Evolutionary conservation across 64 coral and sea anemone genomes (phyloP), one percentile per base, ranked within the genome.

Genomic region (Pocillopora damicornis): DNA sequence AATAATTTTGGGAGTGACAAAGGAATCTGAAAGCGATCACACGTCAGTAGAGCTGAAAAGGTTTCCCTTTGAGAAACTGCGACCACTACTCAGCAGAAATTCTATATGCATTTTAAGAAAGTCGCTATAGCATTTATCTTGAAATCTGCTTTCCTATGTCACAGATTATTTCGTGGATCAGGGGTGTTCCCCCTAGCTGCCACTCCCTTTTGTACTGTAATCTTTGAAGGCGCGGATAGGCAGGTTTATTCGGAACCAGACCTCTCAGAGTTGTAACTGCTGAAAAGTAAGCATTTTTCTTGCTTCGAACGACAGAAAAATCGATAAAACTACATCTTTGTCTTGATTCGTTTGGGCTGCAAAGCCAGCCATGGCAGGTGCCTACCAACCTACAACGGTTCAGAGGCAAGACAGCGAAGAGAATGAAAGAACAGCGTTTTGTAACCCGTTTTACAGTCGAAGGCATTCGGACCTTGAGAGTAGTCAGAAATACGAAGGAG

Each of bases 311-410:
- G 17, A 14, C 12, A 18, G 37, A 69, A 82, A 65, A 82, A 59
- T 7, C 2, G 78, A 80, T 1, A 12, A 63, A 20, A 15, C 64
- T 37, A 38, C 63, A 20, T 51, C 22, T 10, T 13, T 51, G 6
- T 15, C 56, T 15, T 10, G 10, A 13, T 58, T 71, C 15, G 63
- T 23, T 25, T 71, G 51, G 65, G 81, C 38, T 72, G 65, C 11
- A 25, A 84, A 84, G 36, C 65, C 81, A 57, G 81, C 63, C 65
- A 95, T 95, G 94, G 86, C 86, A 69, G 76, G 87, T 80, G 91
- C 94, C 15, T 96, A 96, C 58, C 94, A 93, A 76, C 91, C 94
- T 34, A 96, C 94, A 73, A 93, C 91, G 60, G 91, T 93, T 74
- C 76, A 71, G 34, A 89, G 82, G 65, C 87, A 93, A 42, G 87